Percentiles rank a stretch among this genome's conserved stretches.
Evolutionary conservation across 1,140 invertebrate species (phyloP).

Genomic region (Drosophila orena): DNA sequence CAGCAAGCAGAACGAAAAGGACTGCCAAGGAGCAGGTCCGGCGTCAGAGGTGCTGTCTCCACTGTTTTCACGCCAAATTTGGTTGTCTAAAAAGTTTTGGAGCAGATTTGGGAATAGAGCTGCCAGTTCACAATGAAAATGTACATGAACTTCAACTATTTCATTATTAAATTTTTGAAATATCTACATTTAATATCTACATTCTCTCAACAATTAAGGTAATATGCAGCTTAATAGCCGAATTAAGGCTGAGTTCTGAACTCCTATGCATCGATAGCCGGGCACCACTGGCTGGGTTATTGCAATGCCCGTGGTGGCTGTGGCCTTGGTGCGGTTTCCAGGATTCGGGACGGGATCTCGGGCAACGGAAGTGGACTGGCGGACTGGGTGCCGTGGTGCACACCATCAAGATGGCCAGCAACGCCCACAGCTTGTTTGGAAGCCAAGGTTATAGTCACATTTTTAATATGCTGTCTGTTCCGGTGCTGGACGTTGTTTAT

Average conservation of each 20-base stretch:
- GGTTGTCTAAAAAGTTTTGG: background rate
- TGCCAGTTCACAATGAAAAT: too few species aligned
- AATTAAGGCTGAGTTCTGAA: background rate
- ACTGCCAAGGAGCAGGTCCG: constrained; percentile 29
- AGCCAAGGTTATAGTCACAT: constrained; percentile 77
- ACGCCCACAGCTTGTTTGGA: constrained; percentile 8
- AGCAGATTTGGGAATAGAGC: background rate
- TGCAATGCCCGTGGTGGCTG: constrained; percentile 39
- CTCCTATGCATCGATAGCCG: background rate
- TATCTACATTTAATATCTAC: background rate
- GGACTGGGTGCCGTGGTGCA: background rate
- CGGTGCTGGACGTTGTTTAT: constrained; percentile 62
- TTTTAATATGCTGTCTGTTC: constrained; percentile 74
- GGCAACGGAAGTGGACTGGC: background rate
- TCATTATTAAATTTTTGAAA: background rate
- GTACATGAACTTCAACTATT: too few species aligned
- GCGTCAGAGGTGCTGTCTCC: constrained; percentile 11
- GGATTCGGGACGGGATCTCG: constrained; percentile 13
- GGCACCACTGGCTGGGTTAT: constrained; percentile 18
- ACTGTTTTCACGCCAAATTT: background rate
- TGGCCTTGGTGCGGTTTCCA: constrained; percentile 71
- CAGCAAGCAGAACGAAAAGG: constrained; percentile 35
- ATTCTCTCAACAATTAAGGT: background rate
- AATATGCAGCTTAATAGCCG: background rate
- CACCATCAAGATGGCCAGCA: background rate